Evolutionary conservation across 1,140 invertebrate species (phyloP).

Genomic region (Cryptotermes secundus): DNA sequence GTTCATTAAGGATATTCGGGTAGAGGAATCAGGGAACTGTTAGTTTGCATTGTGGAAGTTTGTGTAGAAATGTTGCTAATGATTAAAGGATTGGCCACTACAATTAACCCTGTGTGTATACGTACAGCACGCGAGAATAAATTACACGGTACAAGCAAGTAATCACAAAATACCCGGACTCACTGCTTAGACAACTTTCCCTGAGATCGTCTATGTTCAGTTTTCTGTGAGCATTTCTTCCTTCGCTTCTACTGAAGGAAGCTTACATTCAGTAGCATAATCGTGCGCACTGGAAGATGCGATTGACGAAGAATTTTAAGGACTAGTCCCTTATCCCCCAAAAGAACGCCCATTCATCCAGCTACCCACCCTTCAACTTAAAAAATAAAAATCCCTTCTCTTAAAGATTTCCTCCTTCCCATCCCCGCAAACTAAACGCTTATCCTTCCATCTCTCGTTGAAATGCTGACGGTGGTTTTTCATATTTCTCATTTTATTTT

Average conservation of each 20-base stretch:
- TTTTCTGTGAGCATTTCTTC: too few relatives aligned
- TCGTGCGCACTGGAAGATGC: neutral
- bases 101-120: too few relatives aligned
- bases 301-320: neutral
- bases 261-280: neutral
- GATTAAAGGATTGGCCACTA: too few relatives aligned
- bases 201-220: too few relatives aligned
- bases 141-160: too few relatives aligned
- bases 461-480: constrained; percentile 29
- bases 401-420: neutral
- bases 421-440: neutral
- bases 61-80: too few relatives aligned
- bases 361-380: neutral
- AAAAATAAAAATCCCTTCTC: constrained; percentile 8
- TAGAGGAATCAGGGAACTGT: too few relatives aligned
- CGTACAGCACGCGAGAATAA: too few relatives aligned
- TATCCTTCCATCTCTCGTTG: neutral
- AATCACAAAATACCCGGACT: too few relatives aligned
- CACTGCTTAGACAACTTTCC: too few relatives aligned
- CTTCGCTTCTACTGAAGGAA: neutral
- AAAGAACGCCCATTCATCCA: neutral
- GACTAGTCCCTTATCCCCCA: neutral
- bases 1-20: too few relatives aligned
- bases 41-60: too few relatives aligned
- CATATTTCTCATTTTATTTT: constrained; percentile 27